Evolutionary conservation across 2,113 vertebrate species (phyloP).

Genomic region (Chaenogobius annularis): DNA sequence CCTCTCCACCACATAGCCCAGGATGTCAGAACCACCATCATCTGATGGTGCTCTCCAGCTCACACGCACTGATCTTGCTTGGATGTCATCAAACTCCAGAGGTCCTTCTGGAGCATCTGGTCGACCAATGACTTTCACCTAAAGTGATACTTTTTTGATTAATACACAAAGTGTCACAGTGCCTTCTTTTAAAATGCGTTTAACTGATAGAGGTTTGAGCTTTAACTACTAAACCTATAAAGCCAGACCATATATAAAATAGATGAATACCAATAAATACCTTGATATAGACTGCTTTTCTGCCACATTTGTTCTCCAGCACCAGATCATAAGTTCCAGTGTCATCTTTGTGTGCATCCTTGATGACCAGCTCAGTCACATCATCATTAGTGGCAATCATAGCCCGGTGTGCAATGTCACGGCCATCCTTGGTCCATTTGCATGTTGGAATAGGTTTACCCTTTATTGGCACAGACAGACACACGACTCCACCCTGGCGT

Average conservation of each 20-base stretch:
- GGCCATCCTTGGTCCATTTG: slow-evolving; percentile 99
- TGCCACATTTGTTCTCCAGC: slow-evolving; percentile 97
- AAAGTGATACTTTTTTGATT: not conserved
- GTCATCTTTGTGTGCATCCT: slow-evolving; percentile 94
- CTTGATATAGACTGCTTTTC: slow-evolving; percentile 95
- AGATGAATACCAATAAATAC: slow-evolving; percentile 41
- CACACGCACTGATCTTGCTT: slow-evolving; percentile 92
- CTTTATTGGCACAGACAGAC: slow-evolving; percentile 92
- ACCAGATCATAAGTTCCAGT: slow-evolving; percentile 93
- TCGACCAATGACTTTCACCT: slow-evolving; percentile 92
- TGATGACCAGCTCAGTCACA: slow-evolving; percentile 96
- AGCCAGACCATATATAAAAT: not conserved
- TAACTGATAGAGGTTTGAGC: not conserved
- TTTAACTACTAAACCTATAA: not conserved
- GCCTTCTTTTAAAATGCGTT: not conserved
- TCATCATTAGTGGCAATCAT: slow-evolving; percentile 95
- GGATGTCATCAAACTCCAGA: slow-evolving; percentile 96
- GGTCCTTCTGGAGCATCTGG: slow-evolving; percentile 94
- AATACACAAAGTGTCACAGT: not conserved
- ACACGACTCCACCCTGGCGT: slow-evolving; percentile 93
- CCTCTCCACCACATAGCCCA: slow-evolving; percentile 93
- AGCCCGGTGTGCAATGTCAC: slow-evolving; percentile 89
- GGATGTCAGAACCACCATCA: slow-evolving; percentile 92
- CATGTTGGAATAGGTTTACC: slow-evolving; percentile 94
- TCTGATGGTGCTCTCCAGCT: slow-evolving; percentile 95